Percentiles rank a stretch among this genome's conserved stretches.
Evolutionary conservation across 2,888 invertebrate genomes (phyloP).

Genomic region (Plemyria rubiginata): DNA sequence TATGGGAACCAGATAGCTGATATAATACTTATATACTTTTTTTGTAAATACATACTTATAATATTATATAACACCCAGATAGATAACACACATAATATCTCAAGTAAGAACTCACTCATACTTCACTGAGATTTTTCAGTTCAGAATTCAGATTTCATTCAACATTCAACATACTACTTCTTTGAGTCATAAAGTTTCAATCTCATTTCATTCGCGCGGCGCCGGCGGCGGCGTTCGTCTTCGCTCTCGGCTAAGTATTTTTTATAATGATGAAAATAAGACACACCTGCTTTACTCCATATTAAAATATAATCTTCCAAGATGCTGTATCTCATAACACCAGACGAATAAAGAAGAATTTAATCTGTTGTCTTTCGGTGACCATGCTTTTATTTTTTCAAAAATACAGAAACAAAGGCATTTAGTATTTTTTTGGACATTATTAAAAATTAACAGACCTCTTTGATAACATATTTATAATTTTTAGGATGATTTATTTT

Average conservation of each 20-base stretch:
- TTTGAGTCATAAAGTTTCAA: constrained; percentile 13
- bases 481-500: no score
- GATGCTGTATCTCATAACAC: constrained; percentile 58
- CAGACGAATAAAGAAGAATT: constrained; percentile 66
- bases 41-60: no score
- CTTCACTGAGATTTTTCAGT: not conserved
- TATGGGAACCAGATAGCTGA: no score
- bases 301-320: constrained; percentile 58
- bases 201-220: constrained; percentile 13
- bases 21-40: no score
- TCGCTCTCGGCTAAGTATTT: constrained; percentile 29
- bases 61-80: no score
- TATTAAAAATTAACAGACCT: no score
- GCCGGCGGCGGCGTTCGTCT: constrained; percentile 15
- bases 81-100: no score
- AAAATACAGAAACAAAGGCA: no score
- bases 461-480: no score
- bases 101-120: no score
- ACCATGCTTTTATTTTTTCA: constrained; percentile 44
- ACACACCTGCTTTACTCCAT: constrained; percentile 49
- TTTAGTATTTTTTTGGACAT: no score
- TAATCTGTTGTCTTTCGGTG: constrained; percentile 58
- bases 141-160: constrained; percentile 8
- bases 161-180: not conserved
- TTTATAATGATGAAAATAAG: constrained; percentile 39